Conservation (phyloP, 2,797 vertebrate species). For the Rhabdomys pumilio region DNA sequence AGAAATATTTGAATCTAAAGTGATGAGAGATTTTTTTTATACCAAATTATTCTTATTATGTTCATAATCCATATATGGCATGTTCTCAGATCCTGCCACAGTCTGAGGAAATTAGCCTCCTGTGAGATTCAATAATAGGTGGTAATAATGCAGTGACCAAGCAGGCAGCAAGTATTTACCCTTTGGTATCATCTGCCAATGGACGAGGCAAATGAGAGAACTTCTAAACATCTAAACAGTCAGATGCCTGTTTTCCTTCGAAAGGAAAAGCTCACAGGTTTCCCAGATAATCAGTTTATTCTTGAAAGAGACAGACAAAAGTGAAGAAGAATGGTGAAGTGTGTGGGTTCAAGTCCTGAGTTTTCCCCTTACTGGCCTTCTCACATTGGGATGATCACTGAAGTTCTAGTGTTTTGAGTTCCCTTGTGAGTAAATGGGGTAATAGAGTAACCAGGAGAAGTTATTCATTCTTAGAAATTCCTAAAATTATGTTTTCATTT, state of each 20-base stretch:
- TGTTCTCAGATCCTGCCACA: constrained; percentile 39
- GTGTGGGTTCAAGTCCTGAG: neutral
- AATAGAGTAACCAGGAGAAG: neutral
- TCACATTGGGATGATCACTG: neutral
- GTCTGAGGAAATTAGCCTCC: constrained; percentile 56
- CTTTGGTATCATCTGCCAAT: neutral
- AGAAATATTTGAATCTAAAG: constrained; percentile 73
- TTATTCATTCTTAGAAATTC: neutral
- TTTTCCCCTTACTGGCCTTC: neutral
- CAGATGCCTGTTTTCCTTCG: neutral
- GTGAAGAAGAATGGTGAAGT: neutral
- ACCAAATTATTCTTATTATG: constrained; percentile 49
- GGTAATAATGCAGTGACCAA: constrained; percentile 40
- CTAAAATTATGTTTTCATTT: neutral
- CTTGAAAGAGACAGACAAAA: neutral
- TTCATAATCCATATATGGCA: neutral
- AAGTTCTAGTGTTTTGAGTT: constrained; percentile 8
- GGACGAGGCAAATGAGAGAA: neutral
- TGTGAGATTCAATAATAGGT: constrained; percentile 34
- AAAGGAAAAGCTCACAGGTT: neutral
- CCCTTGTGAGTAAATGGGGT: neutral
- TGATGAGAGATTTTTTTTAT: constrained; percentile 62
- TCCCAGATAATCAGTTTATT: neutral
- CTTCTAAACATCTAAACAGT: neutral
- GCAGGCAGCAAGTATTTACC: neutral